A percentile compares a stretch with the other conserved stretches of the same genome.
Evolutionary conservation across 2,888 invertebrate genomes (phyloP).

Genomic region (Pseudococcus viburni): DNA sequence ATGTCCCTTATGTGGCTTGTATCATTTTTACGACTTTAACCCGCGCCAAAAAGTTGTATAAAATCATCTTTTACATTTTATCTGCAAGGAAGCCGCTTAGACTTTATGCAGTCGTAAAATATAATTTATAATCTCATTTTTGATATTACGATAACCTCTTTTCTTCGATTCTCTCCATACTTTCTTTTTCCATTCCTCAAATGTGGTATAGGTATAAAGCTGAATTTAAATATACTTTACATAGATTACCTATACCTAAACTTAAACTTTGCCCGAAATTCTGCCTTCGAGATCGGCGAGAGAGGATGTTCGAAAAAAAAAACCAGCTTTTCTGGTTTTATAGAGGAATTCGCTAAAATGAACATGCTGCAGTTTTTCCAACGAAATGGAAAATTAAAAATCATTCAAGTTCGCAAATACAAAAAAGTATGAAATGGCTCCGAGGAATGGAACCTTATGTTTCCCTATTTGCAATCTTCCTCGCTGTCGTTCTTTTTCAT

Average conservation of each 20-base stretch:
- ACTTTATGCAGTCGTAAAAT: slow-evolving; percentile 66
- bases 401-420: no score
- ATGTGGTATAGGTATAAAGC: slow-evolving; percentile 47
- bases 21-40: slow-evolving; percentile 66
- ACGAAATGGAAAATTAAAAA: no score
- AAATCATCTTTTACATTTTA: slow-evolving; percentile 66
- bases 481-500: no score
- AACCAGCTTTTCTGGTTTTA: neutral
- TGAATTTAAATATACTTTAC: slow-evolving; percentile 62
- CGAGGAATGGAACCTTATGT: no score
- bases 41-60: slow-evolving; percentile 66
- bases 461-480: no score
- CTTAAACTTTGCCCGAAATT: neutral
- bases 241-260: neutral
- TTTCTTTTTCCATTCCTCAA: slow-evolving; percentile 55
- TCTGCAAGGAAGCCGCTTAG: slow-evolving; percentile 64
- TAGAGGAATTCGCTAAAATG: no score
- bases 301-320: neutral
- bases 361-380: no score
- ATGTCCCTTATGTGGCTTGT: slow-evolving; percentile 65
- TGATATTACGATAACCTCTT: slow-evolving; percentile 66
- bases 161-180: slow-evolving; percentile 14
- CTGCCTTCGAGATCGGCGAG: neutral
- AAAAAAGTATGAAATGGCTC: no score
- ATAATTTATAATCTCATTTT: slow-evolving; percentile 66